These are phyloP conservation scores for Beris chalybata DNA, from an alignment of 2,888 invertebrate species.

Conservation along the genomic window DNA sequence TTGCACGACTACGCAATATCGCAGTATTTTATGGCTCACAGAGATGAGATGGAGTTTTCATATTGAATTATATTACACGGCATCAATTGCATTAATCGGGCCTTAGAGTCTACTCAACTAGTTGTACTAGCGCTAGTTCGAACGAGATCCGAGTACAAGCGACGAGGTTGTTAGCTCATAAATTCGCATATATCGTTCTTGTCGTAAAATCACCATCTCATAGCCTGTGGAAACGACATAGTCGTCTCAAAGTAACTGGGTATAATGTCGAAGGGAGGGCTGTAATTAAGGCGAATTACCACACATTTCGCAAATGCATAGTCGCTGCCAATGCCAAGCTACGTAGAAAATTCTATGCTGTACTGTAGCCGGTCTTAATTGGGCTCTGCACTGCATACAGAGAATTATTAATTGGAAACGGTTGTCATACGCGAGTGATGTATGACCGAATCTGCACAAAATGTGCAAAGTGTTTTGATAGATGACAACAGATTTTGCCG, in stretches of 20 bases:
- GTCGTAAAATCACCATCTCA: conserved; percentile 7
- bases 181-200: conserved; percentile 4
- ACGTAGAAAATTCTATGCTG: too few relatives aligned
- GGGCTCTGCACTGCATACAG: conserved; percentile 16
- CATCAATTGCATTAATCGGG: conserved; percentile 24
- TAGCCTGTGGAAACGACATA: conserved; percentile 3
- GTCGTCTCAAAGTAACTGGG: conserved; percentile 18
- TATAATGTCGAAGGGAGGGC: conserved; percentile 1
- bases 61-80: conserved; percentile 26
- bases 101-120: not conserved
- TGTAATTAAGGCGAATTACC: conserved; percentile 26
- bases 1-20: conserved; percentile 17
- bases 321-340: too few relatives aligned
- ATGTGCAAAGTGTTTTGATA: conserved; percentile 5
- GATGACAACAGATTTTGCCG: too few relatives aligned
- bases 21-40: not conserved
- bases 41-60: conserved; percentile 11
- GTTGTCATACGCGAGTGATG: conserved; percentile 19
- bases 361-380: conserved; percentile 12
- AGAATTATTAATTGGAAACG: conserved; percentile 23
- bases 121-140: too few relatives aligned
- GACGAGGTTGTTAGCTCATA: not conserved
- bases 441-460: conserved; percentile 8
- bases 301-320: conserved; percentile 11
- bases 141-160: too few relatives aligned